Evolutionary conservation across 2,888 invertebrate species (phyloP), one percentile per base, ranked within the genome.

Genomic region (Schizotus pectinicornis): DNA sequence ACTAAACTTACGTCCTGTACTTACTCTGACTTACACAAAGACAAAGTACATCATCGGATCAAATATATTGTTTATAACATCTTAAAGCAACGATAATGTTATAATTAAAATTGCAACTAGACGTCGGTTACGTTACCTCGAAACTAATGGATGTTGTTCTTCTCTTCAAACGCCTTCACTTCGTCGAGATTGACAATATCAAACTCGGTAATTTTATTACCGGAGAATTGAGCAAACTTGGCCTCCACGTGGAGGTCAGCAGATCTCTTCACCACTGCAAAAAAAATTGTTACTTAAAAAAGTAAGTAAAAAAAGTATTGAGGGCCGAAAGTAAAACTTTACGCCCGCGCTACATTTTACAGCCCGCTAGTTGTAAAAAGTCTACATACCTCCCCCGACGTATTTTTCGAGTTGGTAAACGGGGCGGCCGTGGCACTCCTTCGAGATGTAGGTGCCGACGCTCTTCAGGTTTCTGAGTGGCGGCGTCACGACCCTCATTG

Each of bases 201-300:
- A 60, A 90, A 85, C 80, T 92, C 88, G 68, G 88, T 83, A 57
- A 93, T 85, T 68, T 85, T 86, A 50, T 85, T 86, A 8, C 94
- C 94, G 14, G 91, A 85, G 80, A 91, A 94, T 74, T 88, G 89
- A 48, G 89, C 87, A 80, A 88, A 93, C 72, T 88, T 86, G 36
- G 81, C 83, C 70, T 84, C 72, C 62, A 81, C 74, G 0, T 82
- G 80, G 3, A 72, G 64, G 39, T 77, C 75, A 2, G 77, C 75
- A 7, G 79, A 79, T 32, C 79, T 68, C 67, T 80, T 81, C 30
- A 74, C 76, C 51, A 77, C 79, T 79, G 65, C 30, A 77, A 76
- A 56, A 68, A 54, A 64, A 60, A 51, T 14, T 8, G 14, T 39
- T 48, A 30, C 30, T 39, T 35, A 52, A 45, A 35, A 13, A 50